A percentile compares a stretch with the other conserved stretches of the same genome.
Evolutionary conservation across 2,888 invertebrate genomes (phyloP).

Genomic region (Nomada flava): DNA sequence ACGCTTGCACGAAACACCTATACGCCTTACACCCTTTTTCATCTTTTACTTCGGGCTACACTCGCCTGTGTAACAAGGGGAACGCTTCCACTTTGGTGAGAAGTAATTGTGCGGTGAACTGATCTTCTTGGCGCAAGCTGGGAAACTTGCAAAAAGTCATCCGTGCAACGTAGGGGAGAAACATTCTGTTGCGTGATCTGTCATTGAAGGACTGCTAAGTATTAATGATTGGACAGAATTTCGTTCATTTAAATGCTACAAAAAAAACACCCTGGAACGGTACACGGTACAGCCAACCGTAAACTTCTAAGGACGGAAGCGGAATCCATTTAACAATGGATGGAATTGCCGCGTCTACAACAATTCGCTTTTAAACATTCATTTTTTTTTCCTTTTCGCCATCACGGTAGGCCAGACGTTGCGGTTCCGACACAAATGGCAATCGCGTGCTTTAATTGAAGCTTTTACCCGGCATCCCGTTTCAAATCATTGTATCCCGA

Average conservation of each 20-base stretch:
- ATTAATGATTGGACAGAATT: too few relatives aligned
- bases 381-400: not conserved
- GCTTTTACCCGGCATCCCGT: constrained; percentile 12
- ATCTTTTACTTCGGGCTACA: not conserved
- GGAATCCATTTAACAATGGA: not conserved
- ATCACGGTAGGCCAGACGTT: constrained; percentile 16
- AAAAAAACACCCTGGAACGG: too few relatives aligned
- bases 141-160: not conserved
- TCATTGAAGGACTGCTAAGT: too few relatives aligned
- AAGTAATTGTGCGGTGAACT: constrained; percentile 15
- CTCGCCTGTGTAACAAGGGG: constrained; percentile 15
- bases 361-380: too few relatives aligned
- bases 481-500: not conserved
- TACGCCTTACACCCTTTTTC: not conserved
- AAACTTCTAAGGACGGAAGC: too few relatives aligned
- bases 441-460: constrained; percentile 40
- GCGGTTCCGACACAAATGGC: constrained; percentile 22
- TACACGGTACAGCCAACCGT: too few relatives aligned
- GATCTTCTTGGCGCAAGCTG: not conserved
- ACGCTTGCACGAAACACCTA: constrained; percentile 4
- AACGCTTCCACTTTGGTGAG: constrained; percentile 14
- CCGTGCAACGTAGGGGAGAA: not conserved
- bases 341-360: not conserved
- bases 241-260: too few relatives aligned
- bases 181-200: too few relatives aligned